Evolutionary conservation across 1,140 invertebrate genomes (phyloP).

Genomic region (Leptestheria dahalacensis): DNA sequence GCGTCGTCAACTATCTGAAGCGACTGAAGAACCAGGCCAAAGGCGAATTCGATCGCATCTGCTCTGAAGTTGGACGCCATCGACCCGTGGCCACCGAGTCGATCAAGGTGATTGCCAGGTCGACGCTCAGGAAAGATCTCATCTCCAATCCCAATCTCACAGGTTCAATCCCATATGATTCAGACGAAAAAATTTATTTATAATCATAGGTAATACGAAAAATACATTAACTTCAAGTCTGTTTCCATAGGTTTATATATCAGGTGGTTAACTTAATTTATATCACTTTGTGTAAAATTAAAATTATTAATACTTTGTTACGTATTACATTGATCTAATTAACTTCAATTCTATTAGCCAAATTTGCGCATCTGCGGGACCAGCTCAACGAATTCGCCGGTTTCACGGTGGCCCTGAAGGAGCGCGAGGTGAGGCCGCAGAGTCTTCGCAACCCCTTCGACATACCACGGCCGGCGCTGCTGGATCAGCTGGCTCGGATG

Average conservation of each 20-base stretch:
- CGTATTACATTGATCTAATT: neutral
- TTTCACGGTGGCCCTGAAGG: constrained; percentile 50
- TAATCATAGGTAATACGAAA: too few relatives aligned
- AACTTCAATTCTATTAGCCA: constrained; percentile 35
- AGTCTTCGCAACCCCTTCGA: constrained; percentile 92
- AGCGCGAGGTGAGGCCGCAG: constrained; percentile 39
- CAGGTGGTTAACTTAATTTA: too few relatives aligned
- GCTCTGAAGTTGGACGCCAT: constrained; percentile 49
- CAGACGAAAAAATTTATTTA: too few relatives aligned
- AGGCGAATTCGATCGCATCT: constrained; percentile 83
- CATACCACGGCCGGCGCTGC: constrained; percentile 68
- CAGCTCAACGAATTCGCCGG: constrained; percentile 73
- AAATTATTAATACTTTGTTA: neutral
- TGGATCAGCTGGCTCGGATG: constrained; percentile 89
- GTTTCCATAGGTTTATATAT: too few relatives aligned
- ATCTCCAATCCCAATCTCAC: constrained; percentile 58
- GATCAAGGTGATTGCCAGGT: constrained; percentile 50
- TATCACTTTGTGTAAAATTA: too few relatives aligned
- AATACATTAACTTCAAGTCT: too few relatives aligned
- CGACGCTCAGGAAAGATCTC: constrained; percentile 54
- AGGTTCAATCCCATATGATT: constrained; percentile 22
- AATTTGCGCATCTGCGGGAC: constrained; percentile 61
- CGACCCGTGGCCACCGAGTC: constrained; percentile 42
- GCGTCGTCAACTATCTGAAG: constrained; percentile 86
- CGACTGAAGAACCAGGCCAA: constrained; percentile 91